These are phyloP conservation scores for Ylistrum balloti DNA, from an alignment of 1,140 invertebrate genomes.

Conservation along the genomic window DNA sequence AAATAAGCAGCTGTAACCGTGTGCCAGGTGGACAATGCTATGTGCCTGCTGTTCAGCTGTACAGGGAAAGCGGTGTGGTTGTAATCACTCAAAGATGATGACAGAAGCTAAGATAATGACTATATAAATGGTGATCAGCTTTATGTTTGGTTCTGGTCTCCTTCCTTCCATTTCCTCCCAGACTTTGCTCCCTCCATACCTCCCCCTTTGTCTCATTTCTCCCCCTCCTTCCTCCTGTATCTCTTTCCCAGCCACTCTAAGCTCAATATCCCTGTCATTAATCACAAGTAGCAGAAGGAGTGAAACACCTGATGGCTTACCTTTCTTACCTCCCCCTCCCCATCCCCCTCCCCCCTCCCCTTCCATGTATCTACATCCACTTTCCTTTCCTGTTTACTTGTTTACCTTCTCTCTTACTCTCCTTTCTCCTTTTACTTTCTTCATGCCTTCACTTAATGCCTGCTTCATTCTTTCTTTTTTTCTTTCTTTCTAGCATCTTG, in stretches of 20 bases:
- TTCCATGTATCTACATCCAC: background rate
- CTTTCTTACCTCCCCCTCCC: background rate
- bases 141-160: constrained; percentile 20
- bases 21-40: background rate
- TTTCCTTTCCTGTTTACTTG: background rate
- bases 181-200: background rate
- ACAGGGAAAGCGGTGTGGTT: background rate
- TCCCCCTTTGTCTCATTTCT: background rate
- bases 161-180: constrained; percentile 36
- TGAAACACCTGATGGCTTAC: background rate
- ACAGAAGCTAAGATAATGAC: constrained; percentile 1
- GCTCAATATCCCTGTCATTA: background rate
- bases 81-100: background rate
- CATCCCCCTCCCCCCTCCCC: too few relatives aligned
- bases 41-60: background rate
- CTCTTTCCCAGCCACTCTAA: background rate
- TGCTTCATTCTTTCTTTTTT: too few relatives aligned
- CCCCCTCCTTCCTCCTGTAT: background rate
- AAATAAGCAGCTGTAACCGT: too few relatives aligned
- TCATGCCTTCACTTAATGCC: too few relatives aligned
- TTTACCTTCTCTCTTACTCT: background rate
- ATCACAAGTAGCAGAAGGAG: background rate
- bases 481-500: too few relatives aligned
- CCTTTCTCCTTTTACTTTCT: background rate
- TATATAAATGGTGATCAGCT: background rate